phyloP scores from a whole-genome alignment of 2,888 invertebrate genomes.

The Chrysomela aeneicollis region DNA sequence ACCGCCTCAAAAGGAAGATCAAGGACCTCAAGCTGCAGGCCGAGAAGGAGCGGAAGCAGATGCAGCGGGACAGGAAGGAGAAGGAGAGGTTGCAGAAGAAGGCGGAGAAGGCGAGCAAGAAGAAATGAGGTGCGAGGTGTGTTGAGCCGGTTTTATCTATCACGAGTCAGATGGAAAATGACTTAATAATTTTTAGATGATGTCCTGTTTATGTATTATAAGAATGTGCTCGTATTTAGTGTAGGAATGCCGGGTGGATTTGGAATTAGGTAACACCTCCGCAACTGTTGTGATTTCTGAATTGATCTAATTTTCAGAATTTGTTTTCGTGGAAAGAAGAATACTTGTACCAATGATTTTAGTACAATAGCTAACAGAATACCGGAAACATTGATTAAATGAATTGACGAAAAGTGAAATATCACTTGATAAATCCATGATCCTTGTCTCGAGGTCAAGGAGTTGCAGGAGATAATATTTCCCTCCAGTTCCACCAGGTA shows the following conservation, averaged over 20 bases:
- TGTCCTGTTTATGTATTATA: constrained; percentile 40
- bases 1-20: constrained; percentile 82
- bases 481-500: neutral
- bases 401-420: too few species aligned
- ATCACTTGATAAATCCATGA: neutral
- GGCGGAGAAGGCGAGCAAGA: constrained; percentile 76
- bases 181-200: constrained; percentile 36
- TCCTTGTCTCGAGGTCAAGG: neutral
- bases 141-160: neutral
- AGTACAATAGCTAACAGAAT: too few species aligned
- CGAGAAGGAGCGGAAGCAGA: constrained; percentile 74
- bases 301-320: too few species aligned
- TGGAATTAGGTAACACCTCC: constrained; percentile 1
- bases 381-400: too few species aligned
- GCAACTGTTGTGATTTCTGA: neutral
- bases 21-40: constrained; percentile 82
- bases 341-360: too few species aligned
- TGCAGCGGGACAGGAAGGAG: constrained; percentile 85
- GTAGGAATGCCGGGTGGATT: constrained; percentile 10
- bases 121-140: constrained; percentile 63
- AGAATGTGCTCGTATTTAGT: constrained; percentile 45
- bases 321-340: too few species aligned
- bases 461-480: constrained; percentile 8
- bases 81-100: constrained; percentile 86
- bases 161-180: neutral